phyloP scores from a whole-genome alignment of 2,888 invertebrate genomes.

The Helobdella robusta region DNA sequence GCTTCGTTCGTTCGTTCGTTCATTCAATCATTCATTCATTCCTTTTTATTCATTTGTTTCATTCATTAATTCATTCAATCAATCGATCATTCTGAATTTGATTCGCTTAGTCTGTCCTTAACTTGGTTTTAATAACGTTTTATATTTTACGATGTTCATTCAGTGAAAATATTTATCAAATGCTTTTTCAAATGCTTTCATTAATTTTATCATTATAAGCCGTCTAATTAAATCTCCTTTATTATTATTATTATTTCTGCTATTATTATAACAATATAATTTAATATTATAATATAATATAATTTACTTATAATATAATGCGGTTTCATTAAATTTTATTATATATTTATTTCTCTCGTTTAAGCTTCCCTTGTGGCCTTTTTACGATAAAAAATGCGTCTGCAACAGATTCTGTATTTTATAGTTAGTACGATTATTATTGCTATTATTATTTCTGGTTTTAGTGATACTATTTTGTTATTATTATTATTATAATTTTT shows the following conservation, averaged over 20 bases:
- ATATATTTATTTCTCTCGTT: no score
- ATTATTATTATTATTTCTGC: not conserved
- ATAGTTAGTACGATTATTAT: not conserved
- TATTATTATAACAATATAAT: not conserved
- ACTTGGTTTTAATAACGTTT: not conserved
- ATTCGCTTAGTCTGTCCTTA: not conserved
- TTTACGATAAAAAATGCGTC: no score
- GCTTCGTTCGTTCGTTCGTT: no score
- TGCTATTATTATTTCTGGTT: not conserved
- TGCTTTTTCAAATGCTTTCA: not conserved
- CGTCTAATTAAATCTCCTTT: not conserved
- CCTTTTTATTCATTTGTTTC: no score
- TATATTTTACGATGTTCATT: not conserved
- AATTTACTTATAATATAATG: not conserved
- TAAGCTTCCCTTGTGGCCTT: no score
- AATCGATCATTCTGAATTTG: not conserved
- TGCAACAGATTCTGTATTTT: no score
- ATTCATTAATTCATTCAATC: no score
- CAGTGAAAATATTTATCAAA: not conserved
- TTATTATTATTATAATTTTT: not conserved
- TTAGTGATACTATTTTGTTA: not conserved
- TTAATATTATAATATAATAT: not conserved
- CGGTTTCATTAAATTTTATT: no score
- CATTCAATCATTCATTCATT: no score
- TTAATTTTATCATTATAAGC: not conserved